Evolutionary conservation across 1,140 invertebrate genomes (phyloP).

Genomic region (Brachionus koreanus): DNA sequence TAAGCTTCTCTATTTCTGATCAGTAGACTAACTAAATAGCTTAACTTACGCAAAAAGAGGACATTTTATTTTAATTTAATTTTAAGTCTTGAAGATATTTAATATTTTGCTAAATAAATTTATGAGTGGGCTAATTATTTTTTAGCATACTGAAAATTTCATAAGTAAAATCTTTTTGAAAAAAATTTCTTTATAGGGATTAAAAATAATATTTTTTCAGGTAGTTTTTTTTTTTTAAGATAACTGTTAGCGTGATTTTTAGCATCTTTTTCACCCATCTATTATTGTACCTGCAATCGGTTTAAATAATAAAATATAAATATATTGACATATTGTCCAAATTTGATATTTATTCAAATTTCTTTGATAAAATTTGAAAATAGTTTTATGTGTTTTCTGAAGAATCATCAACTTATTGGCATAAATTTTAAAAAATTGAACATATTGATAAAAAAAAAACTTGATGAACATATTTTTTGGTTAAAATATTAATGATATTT

Average conservation of each 20-base stretch:
- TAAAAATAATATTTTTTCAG: neutral
- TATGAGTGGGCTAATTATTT: neutral
- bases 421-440: constrained; percentile 2
- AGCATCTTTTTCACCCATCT: neutral
- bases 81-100: neutral
- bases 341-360: constrained; percentile 4
- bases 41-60: neutral
- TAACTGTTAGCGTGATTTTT: neutral
- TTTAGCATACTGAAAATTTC: neutral
- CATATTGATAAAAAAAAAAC: constrained; percentile 36
- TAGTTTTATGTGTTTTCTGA: neutral
- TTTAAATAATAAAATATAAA: neutral
- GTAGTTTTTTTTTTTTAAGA: neutral
- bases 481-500: neutral
- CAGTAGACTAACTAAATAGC: neutral
- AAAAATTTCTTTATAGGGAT: neutral
- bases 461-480: constrained; percentile 35
- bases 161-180: neutral
- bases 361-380: neutral
- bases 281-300: neutral
- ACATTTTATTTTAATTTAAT: neutral
- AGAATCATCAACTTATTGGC: neutral
- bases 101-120: neutral
- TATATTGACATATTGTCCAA: constrained; percentile 3
- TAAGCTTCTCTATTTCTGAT: neutral